Percentiles rank a stretch among this genome's conserved stretches.
Evolutionary conservation across 2,888 invertebrate species (phyloP).

Genomic region (Loripinus fragilis): DNA sequence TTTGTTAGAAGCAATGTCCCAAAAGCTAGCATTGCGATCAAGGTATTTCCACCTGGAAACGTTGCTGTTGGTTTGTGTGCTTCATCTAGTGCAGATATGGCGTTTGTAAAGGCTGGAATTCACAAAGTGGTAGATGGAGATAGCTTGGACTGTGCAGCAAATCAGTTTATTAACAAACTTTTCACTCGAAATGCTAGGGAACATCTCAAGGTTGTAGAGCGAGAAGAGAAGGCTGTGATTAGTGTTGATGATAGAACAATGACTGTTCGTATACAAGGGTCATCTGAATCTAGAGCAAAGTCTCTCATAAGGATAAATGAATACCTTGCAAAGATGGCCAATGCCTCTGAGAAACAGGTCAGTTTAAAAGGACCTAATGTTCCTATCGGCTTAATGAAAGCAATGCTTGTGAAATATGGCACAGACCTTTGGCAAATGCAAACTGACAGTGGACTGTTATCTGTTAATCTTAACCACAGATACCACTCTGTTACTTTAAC

Average conservation of each 20-base stretch:
- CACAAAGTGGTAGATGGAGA: conserved; percentile 59
- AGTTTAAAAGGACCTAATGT: conserved; percentile 58
- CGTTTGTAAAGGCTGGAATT: conserved; percentile 46
- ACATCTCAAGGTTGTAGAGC: conserved; percentile 49
- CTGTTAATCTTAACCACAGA: conserved; percentile 59
- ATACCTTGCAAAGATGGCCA: conserved; percentile 39
- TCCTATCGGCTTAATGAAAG: conserved; percentile 71
- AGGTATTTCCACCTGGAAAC: conserved; percentile 53
- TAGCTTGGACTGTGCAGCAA: conserved; percentile 46
- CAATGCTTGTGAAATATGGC: conserved; percentile 63
- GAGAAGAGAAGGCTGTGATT: conserved; percentile 47
- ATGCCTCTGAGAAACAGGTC: conserved; percentile 37
- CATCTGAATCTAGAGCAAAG: conserved; percentile 16
- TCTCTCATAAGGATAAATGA: conserved; percentile 45
- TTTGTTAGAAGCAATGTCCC: conserved; percentile 2
- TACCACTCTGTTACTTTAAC: conserved; percentile 54
- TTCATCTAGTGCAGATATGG: conserved; percentile 48
- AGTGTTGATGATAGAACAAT: conserved; percentile 56
- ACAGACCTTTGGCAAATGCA: conserved; percentile 57
- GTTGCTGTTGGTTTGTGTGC: conserved; percentile 55
- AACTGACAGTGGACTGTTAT: conserved; percentile 39
- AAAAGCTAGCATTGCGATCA: conserved; percentile 19
- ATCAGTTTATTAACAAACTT: conserved; percentile 33
- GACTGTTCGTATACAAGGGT: conserved; percentile 62
- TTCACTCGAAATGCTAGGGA: conserved; percentile 58